Percentiles rank a stretch among this genome's conserved stretches.
Evolutionary conservation across 92 coral and sea anemone genomes (phyloP).

Genomic region (Chrysogorgia sp.): DNA sequence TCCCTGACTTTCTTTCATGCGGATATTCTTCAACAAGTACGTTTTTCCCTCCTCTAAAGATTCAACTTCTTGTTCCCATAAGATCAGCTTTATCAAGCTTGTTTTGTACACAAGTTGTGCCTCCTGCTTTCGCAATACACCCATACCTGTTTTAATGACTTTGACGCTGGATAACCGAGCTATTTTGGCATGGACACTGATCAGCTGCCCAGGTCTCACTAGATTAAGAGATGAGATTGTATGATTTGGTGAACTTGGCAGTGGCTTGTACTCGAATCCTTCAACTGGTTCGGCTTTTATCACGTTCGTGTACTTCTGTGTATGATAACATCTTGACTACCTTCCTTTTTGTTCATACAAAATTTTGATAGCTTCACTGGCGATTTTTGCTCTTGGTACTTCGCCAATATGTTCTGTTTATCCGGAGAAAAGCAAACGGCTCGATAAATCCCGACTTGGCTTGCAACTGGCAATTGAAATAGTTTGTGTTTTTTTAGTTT

Average conservation of each 20-base stretch:
- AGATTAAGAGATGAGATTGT: background rate
- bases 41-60: background rate
- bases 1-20: background rate
- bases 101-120: background rate
- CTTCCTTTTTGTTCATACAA: background rate
- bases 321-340: background rate
- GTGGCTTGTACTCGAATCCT: background rate
- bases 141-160: background rate
- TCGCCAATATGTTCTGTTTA: background rate
- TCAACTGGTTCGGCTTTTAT: background rate
- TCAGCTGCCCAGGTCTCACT: background rate
- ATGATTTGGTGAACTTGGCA: background rate
- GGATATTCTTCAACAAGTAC: background rate
- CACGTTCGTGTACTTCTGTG: background rate
- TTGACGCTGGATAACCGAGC: background rate
- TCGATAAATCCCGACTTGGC: background rate
- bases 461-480: background rate
- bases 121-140: background rate
- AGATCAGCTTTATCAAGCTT: background rate
- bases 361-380: background rate
- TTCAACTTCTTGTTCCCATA: background rate
- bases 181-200: background rate
- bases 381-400: background rate
- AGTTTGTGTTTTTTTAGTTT: background rate
- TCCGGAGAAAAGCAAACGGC: conserved; percentile 1